Percentiles rank a stretch among this genome's conserved stretches.
Evolutionary conservation across 2,888 invertebrate species (phyloP).

Genomic region (Crocallis elinguaria): DNA sequence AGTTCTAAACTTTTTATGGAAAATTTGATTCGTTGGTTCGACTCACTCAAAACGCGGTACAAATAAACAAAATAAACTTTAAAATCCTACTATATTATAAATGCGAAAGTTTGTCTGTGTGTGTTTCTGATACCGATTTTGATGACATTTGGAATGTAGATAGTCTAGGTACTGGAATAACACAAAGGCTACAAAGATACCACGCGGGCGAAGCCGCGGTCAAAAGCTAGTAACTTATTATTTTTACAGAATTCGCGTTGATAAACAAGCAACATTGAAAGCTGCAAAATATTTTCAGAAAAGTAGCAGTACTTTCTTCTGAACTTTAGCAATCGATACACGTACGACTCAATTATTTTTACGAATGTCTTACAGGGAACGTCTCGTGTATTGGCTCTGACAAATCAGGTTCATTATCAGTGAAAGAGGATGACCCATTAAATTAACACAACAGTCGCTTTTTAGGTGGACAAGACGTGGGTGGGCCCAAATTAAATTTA

Average conservation of each 20-base stretch:
- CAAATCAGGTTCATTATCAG: constrained; percentile 33
- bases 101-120: no score
- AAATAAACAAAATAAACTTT: no score
- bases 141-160: no score
- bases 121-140: no score
- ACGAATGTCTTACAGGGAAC: constrained; percentile 18
- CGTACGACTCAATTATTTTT: constrained; percentile 25
- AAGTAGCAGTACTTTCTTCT: constrained; percentile 15
- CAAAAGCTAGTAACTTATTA: constrained; percentile 16
- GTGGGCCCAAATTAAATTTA: constrained; percentile 22
- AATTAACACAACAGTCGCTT: constrained; percentile 29
- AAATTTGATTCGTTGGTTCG: no score
- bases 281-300: constrained; percentile 14
- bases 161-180: no score
- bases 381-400: constrained; percentile 18
- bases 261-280: constrained; percentile 5
- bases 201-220: no score
- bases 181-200: no score
- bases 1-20: no score
- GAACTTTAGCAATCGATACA: constrained; percentile 15
- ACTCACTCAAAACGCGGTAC: no score
- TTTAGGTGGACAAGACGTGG: constrained; percentile 13
- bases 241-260: neutral
- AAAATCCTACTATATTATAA: no score
- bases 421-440: constrained; percentile 35